Evolutionary conservation across 2,888 invertebrate species (phyloP), one percentile per base, ranked within the genome.

Genomic region (Meteorus cinctellus): DNA sequence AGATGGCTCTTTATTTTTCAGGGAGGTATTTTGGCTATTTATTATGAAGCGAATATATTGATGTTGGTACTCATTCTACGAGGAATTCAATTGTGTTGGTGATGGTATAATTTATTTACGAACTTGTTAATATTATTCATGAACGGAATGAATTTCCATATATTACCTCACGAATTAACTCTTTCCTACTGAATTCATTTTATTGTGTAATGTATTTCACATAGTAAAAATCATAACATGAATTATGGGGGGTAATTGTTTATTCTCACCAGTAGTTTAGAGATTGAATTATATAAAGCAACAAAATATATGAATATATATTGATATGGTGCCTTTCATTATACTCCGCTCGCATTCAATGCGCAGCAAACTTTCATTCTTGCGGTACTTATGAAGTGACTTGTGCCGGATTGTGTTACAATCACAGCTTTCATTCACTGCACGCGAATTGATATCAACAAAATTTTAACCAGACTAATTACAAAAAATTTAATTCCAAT

Each of bases 211-310:
- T n/a, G n/a, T 45, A 10, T n/a, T 68, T 68, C 19, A 27, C 31
- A 48, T 2, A 24, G 48, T 16, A 24, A 19, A 29, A 24, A 66
- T 71, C 45, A 66, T 55, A 31, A 71, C 70, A 59, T 75, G 75
- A 75, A 71, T 75, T 71, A 75, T 75, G 70, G 48, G 66, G 19
- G 55, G 66, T 75, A 75, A 75, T 75, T 75, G 75, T 75, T 75
- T 75, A 70, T 70, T 55, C 70, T 75, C 70, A 71, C 66, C 59
- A 31, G 65, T 48, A 66, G 62, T 69, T 71, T 51, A 71, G 63
- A 65, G 66, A 69, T 55, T 41, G 29, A 29, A 66, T 75, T 71
- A 75, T 75, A 70, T 71, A 75, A 75, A 65, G 55, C 55, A 55
- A 5, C 62, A 65, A 41, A 51, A 29, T 62, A 29, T 60, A 72